Evolutionary conservation across 2,113 vertebrate genomes (phyloP), one percentile per base, ranked within the genome.

Genomic region (Amphiprion ocellaris): DNA sequence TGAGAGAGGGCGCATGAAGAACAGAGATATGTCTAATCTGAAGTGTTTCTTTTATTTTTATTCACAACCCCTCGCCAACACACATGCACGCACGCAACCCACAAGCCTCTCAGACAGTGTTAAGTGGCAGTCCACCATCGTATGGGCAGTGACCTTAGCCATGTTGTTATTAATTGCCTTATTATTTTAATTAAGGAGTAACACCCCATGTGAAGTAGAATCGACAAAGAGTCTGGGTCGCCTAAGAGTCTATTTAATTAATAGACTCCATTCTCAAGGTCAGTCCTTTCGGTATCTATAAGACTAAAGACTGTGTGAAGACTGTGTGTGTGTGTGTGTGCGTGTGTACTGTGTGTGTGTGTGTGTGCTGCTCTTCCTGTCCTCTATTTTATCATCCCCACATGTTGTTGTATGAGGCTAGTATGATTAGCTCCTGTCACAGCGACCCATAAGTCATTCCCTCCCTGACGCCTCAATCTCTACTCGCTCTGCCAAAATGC

Each of bases 131-230:
- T 84, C 78, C 73, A 23, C 21, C 41, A 61, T 85, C 60, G 50
- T 88, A 85, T 77, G 88, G 81, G 80, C 89, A 69, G 63, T 90
- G 90, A 93, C 92, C 91, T 94, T 76, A 90, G 78, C 55, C 80
- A 44, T 91, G 90, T 93, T 93, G 72, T 90, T 91, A 93, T 94
- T 94, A 93, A 94, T 94, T 92, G 90, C 61, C 90, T 93, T 90
- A 92, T 93, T 92, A 93, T 94, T 92, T 87, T 87, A 93, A 94
- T 95, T 89, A 94, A 90, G 89, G 69, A 79, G 82, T 86, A 89
- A 92, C 90, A 93, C 76, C 82, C 72, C 16, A 12, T 87, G 87
- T 81, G 78, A 89, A 91, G 87, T 89, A 55, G 73, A 90, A 82
- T 87, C 74, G 83, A 89, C 88, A 55, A 76, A 86, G 78, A 26